phyloP scores from a whole-genome alignment of 2,888 invertebrate species.

The Drosophila subsilvestris region DNA sequence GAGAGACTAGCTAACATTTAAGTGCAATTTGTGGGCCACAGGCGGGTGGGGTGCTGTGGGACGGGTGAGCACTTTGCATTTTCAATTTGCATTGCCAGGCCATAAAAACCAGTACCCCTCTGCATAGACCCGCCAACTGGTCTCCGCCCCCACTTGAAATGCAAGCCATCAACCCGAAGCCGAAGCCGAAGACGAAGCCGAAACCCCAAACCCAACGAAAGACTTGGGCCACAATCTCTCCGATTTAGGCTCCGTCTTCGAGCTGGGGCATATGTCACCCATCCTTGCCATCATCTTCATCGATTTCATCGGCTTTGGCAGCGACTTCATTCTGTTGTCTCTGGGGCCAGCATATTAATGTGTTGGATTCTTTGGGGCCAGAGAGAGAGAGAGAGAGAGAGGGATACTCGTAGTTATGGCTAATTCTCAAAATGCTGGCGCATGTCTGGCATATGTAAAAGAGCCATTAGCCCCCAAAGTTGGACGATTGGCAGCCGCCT shows the following conservation, averaged over 20 bases:
- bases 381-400: too few relatives aligned
- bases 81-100: conserved; percentile 27
- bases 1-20: conserved; percentile 2
- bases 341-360: conserved; percentile 33
- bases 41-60: too few relatives aligned
- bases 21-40: conserved; percentile 24
- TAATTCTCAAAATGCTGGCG: conserved; percentile 56
- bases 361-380: not conserved
- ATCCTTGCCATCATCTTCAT: not conserved
- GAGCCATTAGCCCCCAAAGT: not conserved
- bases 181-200: not conserved
- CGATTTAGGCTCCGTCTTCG: conserved; percentile 13
- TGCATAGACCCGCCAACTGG: not conserved
- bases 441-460: conserved; percentile 68
- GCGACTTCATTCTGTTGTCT: not conserved
- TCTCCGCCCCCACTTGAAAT: conserved; percentile 33
- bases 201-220: conserved; percentile 45
- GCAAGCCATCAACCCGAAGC: conserved; percentile 18
- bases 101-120: not conserved
- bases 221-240: conserved; percentile 50
- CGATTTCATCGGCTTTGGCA: not conserved
- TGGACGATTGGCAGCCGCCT: conserved; percentile 42
- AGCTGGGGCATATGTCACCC: conserved; percentile 46
- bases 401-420: conserved; percentile 51
- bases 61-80: not conserved